Conservation (phyloP, 2,797 vertebrate genomes). For the Phrynocephalus forsythii region DNA sequence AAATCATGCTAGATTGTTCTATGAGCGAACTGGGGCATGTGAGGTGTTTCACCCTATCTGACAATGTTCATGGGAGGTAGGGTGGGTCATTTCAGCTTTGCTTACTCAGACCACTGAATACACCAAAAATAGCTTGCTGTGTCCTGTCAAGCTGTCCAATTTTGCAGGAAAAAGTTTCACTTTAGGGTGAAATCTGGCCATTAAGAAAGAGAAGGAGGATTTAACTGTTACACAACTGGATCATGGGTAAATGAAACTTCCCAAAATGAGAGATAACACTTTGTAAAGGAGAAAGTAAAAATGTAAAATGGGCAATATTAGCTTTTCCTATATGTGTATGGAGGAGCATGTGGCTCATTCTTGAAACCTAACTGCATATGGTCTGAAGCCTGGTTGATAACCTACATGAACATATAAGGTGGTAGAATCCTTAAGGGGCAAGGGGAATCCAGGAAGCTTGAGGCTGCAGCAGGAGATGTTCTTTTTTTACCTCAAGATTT, state of each 20-base stretch:
- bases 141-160: conserved; percentile 30
- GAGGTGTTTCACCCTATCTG: conserved; percentile 56
- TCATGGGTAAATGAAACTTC: not conserved
- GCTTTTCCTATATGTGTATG: not conserved
- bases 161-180: conserved; percentile 12
- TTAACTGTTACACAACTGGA: not conserved
- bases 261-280: not conserved
- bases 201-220: not conserved
- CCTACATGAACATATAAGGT: not conserved
- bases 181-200: conserved; percentile 8
- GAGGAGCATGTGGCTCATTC: not conserved
- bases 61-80: conserved; percentile 47
- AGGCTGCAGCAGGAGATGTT: too few species aligned
- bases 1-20: conserved; percentile 71
- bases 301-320: not conserved
- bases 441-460: too few species aligned
- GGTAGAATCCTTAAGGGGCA: too few species aligned
- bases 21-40: conserved; percentile 66
- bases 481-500: too few species aligned
- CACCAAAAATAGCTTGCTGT: not conserved
- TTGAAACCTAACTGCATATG: not conserved
- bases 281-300: not conserved
- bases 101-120: not conserved
- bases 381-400: not conserved
- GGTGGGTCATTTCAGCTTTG: conserved; percentile 45